Evolutionary conservation across 2,113 vertebrate species (phyloP).

Genomic region (Ginglymostoma cirratum): DNA sequence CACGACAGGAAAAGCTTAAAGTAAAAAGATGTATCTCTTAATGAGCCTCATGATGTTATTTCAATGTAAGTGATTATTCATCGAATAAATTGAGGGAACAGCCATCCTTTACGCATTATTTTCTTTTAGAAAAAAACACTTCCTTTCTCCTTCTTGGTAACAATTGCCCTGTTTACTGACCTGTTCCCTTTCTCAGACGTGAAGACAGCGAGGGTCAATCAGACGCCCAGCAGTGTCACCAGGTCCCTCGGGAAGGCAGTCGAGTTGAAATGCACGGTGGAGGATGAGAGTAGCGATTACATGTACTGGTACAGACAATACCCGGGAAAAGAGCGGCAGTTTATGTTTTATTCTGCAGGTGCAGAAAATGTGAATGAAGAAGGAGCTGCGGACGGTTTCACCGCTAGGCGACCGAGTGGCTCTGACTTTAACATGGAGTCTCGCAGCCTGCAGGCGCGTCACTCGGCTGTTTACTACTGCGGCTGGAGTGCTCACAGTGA

Average conservation of each 20-base stretch:
- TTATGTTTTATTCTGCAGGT: not conserved
- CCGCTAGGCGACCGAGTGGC: not conserved
- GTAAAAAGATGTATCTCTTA: not conserved
- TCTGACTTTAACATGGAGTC: no score
- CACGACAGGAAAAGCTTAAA: not conserved
- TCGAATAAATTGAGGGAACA: no score
- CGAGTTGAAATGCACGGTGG: not conserved
- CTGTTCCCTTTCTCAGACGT: not conserved
- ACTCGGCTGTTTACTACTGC: no score
- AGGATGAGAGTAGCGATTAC: not conserved
- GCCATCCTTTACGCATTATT: no score
- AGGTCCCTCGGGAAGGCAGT: not conserved
- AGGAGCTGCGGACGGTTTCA: not conserved
- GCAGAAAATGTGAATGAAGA: not conserved
- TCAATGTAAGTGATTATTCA: not conserved
- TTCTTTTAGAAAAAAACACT: no score
- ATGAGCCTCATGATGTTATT: not conserved
- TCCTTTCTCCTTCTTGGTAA: no score
- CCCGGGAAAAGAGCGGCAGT: not conserved
- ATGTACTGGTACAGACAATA: not conserved
- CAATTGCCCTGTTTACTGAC: not conserved
- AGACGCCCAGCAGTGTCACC: not conserved
- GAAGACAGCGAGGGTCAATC: not conserved
- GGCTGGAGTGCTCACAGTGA: no score
- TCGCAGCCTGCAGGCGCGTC: no score